Evolutionary conservation across 2,797 vertebrate genomes (phyloP).

Genomic region (Kryptopterus vitreolus): DNA sequence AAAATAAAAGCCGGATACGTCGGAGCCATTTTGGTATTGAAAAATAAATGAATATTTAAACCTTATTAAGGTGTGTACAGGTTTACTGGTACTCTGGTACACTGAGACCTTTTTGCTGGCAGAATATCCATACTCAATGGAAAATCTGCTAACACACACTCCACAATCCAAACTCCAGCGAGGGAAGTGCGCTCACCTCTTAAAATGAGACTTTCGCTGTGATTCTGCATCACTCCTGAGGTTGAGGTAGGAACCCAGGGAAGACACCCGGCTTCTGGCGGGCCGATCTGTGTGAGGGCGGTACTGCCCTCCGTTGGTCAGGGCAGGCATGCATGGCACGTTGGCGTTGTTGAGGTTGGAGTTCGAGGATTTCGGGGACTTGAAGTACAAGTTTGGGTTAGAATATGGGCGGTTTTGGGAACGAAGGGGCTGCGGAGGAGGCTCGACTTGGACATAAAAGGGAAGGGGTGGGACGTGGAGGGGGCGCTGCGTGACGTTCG

Average conservation of each 20-base stretch:
- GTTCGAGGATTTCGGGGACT: constrained; percentile 87
- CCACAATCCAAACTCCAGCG: not conserved
- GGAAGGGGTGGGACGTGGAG: constrained; percentile 83
- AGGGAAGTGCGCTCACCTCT: constrained; percentile 73
- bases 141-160: not conserved
- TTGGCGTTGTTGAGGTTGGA: constrained; percentile 98
- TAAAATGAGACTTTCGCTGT: constrained; percentile 77
- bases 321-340: constrained; percentile 76
- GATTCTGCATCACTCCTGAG: constrained; percentile 69
- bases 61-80: no score
- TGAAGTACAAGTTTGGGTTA: constrained; percentile 79
- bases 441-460: constrained; percentile 67
- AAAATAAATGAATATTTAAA: no score
- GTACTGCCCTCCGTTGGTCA: constrained; percentile 74
- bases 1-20: not conserved
- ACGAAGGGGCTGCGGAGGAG: constrained; percentile 46
- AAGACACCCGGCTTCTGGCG: constrained; percentile 70
- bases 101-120: not conserved
- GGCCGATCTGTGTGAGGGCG: constrained; percentile 65
- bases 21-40: not conserved
- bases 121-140: not conserved
- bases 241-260: constrained; percentile 66
- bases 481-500: constrained; percentile 92
- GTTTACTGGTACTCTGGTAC: not conserved
- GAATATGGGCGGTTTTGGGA: constrained; percentile 70